phyloP scores from a whole-genome alignment of 2,113 vertebrate species.

The Carlito syrichta region DNA sequence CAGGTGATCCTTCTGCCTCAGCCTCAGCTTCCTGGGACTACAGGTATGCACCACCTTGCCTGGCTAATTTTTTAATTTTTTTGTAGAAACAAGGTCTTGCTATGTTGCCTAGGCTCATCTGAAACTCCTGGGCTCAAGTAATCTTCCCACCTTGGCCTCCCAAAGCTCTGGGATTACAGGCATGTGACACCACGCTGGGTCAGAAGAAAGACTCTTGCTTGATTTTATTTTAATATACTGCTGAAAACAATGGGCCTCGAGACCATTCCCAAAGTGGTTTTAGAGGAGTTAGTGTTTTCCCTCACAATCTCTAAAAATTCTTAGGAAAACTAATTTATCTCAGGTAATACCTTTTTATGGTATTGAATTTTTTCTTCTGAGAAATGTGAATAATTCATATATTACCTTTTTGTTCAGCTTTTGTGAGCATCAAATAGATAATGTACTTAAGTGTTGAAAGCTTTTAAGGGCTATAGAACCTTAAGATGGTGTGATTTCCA shows the following conservation, averaged over 20 bases:
- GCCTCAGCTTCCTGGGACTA: too few relatives aligned
- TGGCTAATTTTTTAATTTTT: too few relatives aligned
- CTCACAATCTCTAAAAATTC: not conserved
- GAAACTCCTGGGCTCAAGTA: too few relatives aligned
- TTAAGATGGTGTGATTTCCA: not conserved
- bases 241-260: not conserved
- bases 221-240: not conserved
- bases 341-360: not conserved
- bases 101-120: too few relatives aligned
- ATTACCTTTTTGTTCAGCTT: not conserved
- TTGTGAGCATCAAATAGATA: not conserved
- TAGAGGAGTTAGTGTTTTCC: not conserved
- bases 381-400: conserved; percentile 1
- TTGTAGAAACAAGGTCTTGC: too few relatives aligned
- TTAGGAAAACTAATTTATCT: conserved; percentile 8
- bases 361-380: not conserved
- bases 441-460: not conserved
- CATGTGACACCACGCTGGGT: too few relatives aligned
- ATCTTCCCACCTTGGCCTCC: too few relatives aligned
- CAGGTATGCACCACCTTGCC: too few relatives aligned
- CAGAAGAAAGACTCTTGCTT: too few relatives aligned
- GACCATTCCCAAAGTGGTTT: conserved; percentile 26
- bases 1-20: too few relatives aligned
- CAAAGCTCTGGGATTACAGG: too few relatives aligned
- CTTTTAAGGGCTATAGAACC: not conserved